phyloP scores from a whole-genome alignment of 2,113 vertebrate species.

The Brachyistius frenatus region DNA sequence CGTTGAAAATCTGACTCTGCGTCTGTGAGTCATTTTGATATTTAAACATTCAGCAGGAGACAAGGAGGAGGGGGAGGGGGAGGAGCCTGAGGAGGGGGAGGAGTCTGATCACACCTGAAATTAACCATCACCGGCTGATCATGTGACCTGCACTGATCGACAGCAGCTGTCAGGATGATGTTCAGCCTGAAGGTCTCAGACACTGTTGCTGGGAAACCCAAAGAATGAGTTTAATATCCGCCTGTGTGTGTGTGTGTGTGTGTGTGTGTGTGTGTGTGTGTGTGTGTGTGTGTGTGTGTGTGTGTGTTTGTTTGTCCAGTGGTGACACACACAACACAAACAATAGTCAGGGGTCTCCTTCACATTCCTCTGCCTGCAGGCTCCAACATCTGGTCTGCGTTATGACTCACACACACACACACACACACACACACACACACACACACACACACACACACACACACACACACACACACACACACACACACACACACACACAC shows the following conservation, averaged over 20 bases:
- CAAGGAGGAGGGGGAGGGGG: too few relatives aligned
- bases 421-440: conserved; percentile 10
- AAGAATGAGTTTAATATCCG: conserved; percentile 33
- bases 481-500: neutral
- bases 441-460: conserved; percentile 1
- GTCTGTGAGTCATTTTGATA: too few relatives aligned
- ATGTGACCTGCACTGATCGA: too few relatives aligned
- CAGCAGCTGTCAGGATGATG: neutral
- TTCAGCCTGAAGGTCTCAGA: conserved; percentile 4
- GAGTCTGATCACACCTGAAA: too few relatives aligned
- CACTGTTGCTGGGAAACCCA: conserved; percentile 25
- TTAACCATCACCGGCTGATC: too few relatives aligned
- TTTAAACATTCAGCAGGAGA: too few relatives aligned
- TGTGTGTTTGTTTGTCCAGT: conserved; percentile 53
- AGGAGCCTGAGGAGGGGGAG: too few relatives aligned
- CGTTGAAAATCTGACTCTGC: too few relatives aligned
- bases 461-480: conserved; percentile 14
- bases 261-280: conserved; percentile 23
- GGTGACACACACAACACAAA: conserved; percentile 64
- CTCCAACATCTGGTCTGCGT: conserved; percentile 67
- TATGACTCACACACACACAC: conserved; percentile 27
- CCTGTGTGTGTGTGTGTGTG: conserved; percentile 19
- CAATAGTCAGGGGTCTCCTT: conserved; percentile 67
- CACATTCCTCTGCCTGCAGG: conserved; percentile 65
- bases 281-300: conserved; percentile 22